Percentiles rank a stretch among this genome's conserved stretches.
phyloP scores from a whole-genome alignment of 2,797 vertebrate species.

The Acanthurus leucopareius region DNA sequence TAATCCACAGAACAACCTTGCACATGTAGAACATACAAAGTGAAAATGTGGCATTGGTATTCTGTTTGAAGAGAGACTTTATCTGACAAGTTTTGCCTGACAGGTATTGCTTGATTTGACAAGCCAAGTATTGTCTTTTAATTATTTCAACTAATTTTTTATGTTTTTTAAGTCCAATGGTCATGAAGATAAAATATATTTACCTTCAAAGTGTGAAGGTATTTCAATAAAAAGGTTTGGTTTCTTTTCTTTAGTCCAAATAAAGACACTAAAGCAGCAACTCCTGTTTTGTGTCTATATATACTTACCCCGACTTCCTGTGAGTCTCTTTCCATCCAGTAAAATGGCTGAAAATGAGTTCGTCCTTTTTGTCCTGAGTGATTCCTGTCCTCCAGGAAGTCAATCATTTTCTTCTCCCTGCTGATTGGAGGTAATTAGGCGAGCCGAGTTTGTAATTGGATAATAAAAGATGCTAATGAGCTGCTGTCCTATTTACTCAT shows the following conservation, averaged over 20 bases:
- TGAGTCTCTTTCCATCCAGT: constrained; percentile 29
- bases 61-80: background rate
- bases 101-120: background rate
- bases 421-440: constrained; percentile 85
- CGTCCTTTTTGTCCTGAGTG: constrained; percentile 73
- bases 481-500: constrained; percentile 79
- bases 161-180: background rate
- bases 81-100: background rate
- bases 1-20: constrained; percentile 59
- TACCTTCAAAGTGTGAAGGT: background rate
- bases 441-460: constrained; percentile 80
- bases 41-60: constrained; percentile 24
- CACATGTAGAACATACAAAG: constrained; percentile 19
- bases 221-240: background rate
- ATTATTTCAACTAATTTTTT: no score
- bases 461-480: constrained; percentile 85
- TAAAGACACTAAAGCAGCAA: background rate
- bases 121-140: background rate
- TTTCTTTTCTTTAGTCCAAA: background rate
- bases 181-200: background rate
- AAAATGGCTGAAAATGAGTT: constrained; percentile 35
- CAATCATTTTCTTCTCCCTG: constrained; percentile 78
- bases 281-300: background rate
- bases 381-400: constrained; percentile 76
- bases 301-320: constrained; percentile 4